phyloP scores from a whole-genome alignment of 2,888 invertebrate species.

The Terebella lapidaria region DNA sequence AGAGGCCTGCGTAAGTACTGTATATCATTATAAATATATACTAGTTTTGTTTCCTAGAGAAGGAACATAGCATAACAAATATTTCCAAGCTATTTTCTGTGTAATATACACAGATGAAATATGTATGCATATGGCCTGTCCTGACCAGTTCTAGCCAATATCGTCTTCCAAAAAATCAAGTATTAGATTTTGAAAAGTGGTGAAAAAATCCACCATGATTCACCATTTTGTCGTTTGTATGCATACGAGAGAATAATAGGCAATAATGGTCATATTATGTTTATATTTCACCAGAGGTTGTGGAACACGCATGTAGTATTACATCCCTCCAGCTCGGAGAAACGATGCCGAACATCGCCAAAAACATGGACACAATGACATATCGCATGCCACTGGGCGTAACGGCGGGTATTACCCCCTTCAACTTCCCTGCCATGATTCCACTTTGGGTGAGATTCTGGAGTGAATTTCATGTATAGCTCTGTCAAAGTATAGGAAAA shows the following conservation, averaged over 20 bases:
- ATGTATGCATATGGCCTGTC: too few relatives aligned
- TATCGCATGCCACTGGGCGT: conserved; percentile 89
- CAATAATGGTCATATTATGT: too few relatives aligned
- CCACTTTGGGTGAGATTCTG: conserved; percentile 73
- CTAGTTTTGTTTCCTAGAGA: neutral
- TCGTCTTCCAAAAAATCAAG: too few relatives aligned
- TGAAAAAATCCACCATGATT: too few relatives aligned
- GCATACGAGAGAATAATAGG: too few relatives aligned
- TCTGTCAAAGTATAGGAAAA: too few relatives aligned
- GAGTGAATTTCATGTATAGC: neutral
- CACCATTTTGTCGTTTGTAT: too few relatives aligned
- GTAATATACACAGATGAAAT: too few relatives aligned
- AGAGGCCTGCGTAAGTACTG: conserved; percentile 78
- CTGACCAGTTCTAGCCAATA: too few relatives aligned
- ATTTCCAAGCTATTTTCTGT: too few relatives aligned
- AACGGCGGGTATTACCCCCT: conserved; percentile 92
- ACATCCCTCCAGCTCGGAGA: conserved; percentile 90
- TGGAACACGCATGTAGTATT: conserved; percentile 93
- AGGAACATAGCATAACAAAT: neutral
- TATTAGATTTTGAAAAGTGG: too few relatives aligned
- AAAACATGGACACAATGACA: conserved; percentile 92
- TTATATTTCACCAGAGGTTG: too few relatives aligned
- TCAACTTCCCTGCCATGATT: conserved; percentile 99
- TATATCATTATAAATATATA: neutral
- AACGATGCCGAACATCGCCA: conserved; percentile 77